Percentiles rank a stretch among this genome's conserved stretches.
phyloP scores from a whole-genome alignment of 1,140 invertebrate species.

The Dryas iulia region DNA sequence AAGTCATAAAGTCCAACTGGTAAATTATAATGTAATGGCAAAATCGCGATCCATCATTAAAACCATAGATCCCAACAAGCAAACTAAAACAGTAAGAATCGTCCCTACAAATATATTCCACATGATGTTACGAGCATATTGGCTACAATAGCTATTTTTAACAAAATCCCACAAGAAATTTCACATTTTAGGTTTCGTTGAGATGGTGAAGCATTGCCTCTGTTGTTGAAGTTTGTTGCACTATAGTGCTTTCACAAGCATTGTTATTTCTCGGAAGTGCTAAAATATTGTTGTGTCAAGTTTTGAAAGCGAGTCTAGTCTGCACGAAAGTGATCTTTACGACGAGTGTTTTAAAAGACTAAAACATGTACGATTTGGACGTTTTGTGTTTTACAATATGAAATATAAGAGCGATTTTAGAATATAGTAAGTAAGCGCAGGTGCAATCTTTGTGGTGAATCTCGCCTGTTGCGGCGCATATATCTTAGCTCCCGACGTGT shows the following conservation, averaged over 20 bases:
- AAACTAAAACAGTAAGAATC: background rate
- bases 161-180: conserved; percentile 20
- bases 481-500: conserved; percentile 61
- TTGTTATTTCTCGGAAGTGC: conserved; percentile 69
- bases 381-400: conserved; percentile 24
- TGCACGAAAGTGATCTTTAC: conserved; percentile 61
- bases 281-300: conserved; percentile 64
- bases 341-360: conserved; percentile 45
- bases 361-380: conserved; percentile 44
- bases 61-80: conserved; percentile 4
- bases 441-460: conserved; percentile 63
- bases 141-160: background rate
- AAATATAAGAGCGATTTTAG: conserved; percentile 24
- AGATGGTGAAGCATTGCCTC: conserved; percentile 57
- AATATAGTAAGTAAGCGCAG: conserved; percentile 43
- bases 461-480: conserved; percentile 64
- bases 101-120: background rate
- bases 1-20: too few species aligned
- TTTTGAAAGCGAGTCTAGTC: conserved; percentile 42
- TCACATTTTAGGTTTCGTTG: conserved; percentile 40
- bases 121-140: background rate
- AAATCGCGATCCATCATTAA: too few species aligned
- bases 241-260: conserved; percentile 48
- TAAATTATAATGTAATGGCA: too few species aligned
- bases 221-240: conserved; percentile 52